A percentile compares a stretch with the other conserved stretches of the same genome.
Conservation (phyloP, 2,888 invertebrate genomes). For the Drosophila bunnanda region DNA sequence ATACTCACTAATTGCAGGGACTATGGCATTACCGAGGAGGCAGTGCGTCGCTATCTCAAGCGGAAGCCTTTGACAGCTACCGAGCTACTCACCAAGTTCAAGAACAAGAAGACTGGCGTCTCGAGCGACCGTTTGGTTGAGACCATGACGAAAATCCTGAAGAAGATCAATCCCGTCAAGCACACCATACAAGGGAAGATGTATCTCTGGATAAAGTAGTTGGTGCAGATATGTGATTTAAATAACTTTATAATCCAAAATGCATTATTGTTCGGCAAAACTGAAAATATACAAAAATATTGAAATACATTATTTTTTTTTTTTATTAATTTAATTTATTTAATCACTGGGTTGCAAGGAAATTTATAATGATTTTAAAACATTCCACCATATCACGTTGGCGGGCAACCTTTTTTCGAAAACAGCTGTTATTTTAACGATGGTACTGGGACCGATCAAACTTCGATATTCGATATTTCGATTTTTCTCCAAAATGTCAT, state of each 20-base stretch:
- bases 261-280: conserved; percentile 4
- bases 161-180: conserved; percentile 96
- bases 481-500: background rate
- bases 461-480: background rate
- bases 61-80: conserved; percentile 99
- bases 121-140: conserved; percentile 96
- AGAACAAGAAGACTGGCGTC: conserved; percentile 95
- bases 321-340: background rate
- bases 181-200: conserved; percentile 96
- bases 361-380: background rate
- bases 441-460: background rate
- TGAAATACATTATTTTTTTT: background rate
- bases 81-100: conserved; percentile 97
- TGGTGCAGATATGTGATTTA: conserved; percentile 22
- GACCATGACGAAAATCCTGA: conserved; percentile 96
- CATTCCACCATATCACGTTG: no score
- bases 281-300: conserved; percentile 4
- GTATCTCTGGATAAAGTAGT: conserved; percentile 92
- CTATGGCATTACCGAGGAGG: conserved; percentile 96
- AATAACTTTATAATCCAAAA: conserved; percentile 11
- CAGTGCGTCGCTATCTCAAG: conserved; percentile 96
- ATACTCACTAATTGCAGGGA: conserved; percentile 86
- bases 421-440: background rate
- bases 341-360: no score
- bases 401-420: background rate